Evolutionary conservation across 2,797 vertebrate genomes (phyloP).

Genomic region (Sebastes dallii): DNA sequence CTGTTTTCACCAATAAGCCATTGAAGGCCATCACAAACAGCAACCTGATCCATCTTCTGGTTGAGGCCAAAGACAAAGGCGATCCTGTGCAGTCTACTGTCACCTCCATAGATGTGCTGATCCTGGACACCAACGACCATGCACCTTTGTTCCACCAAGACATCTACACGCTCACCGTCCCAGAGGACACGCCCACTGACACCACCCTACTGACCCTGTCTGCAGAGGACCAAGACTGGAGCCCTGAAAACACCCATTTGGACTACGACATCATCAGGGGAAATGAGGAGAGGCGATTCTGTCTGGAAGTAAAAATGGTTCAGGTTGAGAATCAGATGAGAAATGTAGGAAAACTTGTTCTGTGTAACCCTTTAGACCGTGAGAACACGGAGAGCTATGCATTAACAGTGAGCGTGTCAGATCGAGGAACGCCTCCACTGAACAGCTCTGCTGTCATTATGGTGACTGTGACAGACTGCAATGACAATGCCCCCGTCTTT

Average conservation of each 20-base stretch:
- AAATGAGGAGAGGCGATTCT: conserved; percentile 85
- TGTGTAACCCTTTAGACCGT: conserved; percentile 85
- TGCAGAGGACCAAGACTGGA: conserved; percentile 85
- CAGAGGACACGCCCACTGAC: conserved; percentile 83
- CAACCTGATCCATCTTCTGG: conserved; percentile 81
- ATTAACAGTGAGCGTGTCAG: conserved; percentile 86
- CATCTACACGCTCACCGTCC: conserved; percentile 83
- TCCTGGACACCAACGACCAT: conserved; percentile 86
- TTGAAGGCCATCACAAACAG: conserved; percentile 72
- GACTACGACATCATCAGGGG: conserved; percentile 86
- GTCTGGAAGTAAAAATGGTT: conserved; percentile 79
- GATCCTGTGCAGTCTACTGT: conserved; percentile 81
- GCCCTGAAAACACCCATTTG: conserved; percentile 79
- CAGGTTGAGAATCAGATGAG: conserved; percentile 72
- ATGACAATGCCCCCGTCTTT: conserved; percentile 90
- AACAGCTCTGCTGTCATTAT: conserved; percentile 83
- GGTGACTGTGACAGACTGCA: conserved; percentile 88
- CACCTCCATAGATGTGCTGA: conserved; percentile 80
- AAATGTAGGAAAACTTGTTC: conserved; percentile 82
- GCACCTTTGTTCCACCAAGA: conserved; percentile 84
- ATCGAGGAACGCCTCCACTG: conserved; percentile 83
- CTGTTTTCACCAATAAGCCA: conserved; percentile 83
- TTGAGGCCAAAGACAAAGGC: conserved; percentile 89
- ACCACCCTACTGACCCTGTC: conserved; percentile 84
- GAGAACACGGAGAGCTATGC: conserved; percentile 80